A percentile compares a stretch with the other conserved stretches of the same genome.
phyloP scores from a whole-genome alignment of 2,797 vertebrate species.

The Anas bernieri region DNA sequence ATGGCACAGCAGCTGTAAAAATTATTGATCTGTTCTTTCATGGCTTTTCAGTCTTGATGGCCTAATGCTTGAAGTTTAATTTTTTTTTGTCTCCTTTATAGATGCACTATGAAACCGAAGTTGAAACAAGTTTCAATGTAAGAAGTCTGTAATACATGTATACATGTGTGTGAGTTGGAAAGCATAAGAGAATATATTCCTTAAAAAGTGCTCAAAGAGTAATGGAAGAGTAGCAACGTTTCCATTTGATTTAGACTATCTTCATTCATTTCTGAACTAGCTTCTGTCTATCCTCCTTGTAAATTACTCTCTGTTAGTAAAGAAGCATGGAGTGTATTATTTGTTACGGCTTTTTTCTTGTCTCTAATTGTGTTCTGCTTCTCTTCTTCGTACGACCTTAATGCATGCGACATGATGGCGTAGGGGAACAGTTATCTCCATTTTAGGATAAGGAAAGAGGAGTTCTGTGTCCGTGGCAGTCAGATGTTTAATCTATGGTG shows the following conservation, averaged over 20 bases:
- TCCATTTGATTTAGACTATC: background rate
- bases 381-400: fast-evolving
- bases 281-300: background rate
- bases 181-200: background rate
- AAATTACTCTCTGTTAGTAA: background rate
- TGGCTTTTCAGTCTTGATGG: background rate
- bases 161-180: background rate
- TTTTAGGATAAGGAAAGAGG: background rate
- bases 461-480: background rate
- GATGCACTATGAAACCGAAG: background rate
- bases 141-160: background rate
- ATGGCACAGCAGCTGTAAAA: background rate
- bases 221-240: background rate
- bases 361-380: background rate
- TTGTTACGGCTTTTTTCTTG: background rate
- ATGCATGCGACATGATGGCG: background rate
- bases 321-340: background rate
- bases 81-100: background rate
- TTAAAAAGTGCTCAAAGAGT: background rate
- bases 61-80: background rate
- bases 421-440: background rate
- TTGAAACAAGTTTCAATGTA: background rate
- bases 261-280: background rate
- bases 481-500: background rate
- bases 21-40: background rate